phyloP scores from a whole-genome alignment of 2,888 invertebrate genomes.

The Plusia festucae region DNA sequence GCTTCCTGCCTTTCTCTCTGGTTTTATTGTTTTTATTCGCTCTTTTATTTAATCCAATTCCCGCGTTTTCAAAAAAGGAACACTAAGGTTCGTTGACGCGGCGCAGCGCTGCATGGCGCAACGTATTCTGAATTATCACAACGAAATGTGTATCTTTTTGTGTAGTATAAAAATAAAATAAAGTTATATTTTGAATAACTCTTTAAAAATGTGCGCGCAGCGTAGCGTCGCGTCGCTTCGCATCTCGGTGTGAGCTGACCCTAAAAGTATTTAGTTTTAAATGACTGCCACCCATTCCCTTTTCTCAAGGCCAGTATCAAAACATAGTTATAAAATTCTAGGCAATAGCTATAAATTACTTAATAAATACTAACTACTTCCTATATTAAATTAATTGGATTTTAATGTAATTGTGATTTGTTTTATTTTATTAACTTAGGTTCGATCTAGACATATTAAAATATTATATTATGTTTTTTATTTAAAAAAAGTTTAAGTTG shows the following conservation, averaged over 20 bases:
- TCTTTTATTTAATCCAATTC: slow-evolving; percentile 5
- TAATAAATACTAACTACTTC: slow-evolving; percentile 38
- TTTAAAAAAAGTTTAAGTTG: too few species aligned
- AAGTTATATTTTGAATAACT: too few species aligned
- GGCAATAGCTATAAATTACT: slow-evolving; percentile 15
- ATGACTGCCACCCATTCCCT: slow-evolving; percentile 30
- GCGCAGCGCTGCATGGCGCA: too few species aligned
- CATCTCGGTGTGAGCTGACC: too few species aligned
- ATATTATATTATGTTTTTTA: too few species aligned
- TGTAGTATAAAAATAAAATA: too few species aligned
- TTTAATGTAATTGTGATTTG: slow-evolving; percentile 11
- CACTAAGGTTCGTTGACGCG: too few species aligned
- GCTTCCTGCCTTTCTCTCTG: slow-evolving; percentile 38
- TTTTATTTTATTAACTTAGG: slow-evolving; percentile 3
- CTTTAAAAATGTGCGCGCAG: too few species aligned
- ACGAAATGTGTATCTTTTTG: too few species aligned
- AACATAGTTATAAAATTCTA: slow-evolving; percentile 6
- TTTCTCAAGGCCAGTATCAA: slow-evolving; percentile 39
- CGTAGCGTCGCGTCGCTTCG: too few species aligned
- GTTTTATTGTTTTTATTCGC: slow-evolving; percentile 17
- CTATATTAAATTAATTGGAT: slow-evolving; percentile 23
- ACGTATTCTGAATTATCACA: too few species aligned
- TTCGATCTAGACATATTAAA: too few species aligned
- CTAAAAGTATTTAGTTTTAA: slow-evolving; percentile 3
- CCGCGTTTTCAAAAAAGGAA: slow-evolving; percentile 6